phyloP scores from a whole-genome alignment of 2,888 invertebrate species.

The Xestia ashworthii region DNA sequence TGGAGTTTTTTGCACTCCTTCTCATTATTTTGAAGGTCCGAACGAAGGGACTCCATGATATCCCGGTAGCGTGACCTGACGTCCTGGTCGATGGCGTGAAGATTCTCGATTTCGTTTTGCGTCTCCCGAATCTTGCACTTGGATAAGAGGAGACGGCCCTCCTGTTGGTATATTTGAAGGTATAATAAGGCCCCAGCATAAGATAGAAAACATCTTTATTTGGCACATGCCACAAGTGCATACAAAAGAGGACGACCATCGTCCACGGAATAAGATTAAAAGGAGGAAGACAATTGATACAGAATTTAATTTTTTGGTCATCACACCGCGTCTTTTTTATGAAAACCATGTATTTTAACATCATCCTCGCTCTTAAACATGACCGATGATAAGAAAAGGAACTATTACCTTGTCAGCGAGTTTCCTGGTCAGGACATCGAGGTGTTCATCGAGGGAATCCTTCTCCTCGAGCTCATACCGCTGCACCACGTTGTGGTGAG shows the following conservation, averaged over 20 bases:
- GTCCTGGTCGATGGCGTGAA: constrained; percentile 84
- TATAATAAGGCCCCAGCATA: not conserved
- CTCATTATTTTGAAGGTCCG: constrained; percentile 81
- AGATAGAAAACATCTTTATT: not conserved
- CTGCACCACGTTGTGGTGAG: constrained; percentile 84
- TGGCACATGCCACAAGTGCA: not conserved
- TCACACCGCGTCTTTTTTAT: not conserved
- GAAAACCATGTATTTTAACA: not conserved
- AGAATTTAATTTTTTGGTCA: not conserved
- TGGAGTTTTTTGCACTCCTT: constrained; percentile 85
- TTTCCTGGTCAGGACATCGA: constrained; percentile 84
- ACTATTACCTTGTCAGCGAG: constrained; percentile 85
- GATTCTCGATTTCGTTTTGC: constrained; percentile 85
- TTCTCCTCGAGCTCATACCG: constrained; percentile 82
- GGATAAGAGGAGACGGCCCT: constrained; percentile 84
- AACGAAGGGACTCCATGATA: constrained; percentile 82
- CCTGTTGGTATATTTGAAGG: constrained; percentile 69
- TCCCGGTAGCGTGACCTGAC: constrained; percentile 80
- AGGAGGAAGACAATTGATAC: not conserved
- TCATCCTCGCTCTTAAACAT: not conserved
- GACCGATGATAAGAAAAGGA: not conserved
- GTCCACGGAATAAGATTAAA: not conserved
- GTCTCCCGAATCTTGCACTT: constrained; percentile 87
- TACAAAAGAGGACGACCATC: not conserved
- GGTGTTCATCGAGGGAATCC: constrained; percentile 86